These are phyloP conservation scores for Zeugodacus cucurbitae DNA, from an alignment of 1,140 invertebrate genomes.

Conservation along the genomic window DNA sequence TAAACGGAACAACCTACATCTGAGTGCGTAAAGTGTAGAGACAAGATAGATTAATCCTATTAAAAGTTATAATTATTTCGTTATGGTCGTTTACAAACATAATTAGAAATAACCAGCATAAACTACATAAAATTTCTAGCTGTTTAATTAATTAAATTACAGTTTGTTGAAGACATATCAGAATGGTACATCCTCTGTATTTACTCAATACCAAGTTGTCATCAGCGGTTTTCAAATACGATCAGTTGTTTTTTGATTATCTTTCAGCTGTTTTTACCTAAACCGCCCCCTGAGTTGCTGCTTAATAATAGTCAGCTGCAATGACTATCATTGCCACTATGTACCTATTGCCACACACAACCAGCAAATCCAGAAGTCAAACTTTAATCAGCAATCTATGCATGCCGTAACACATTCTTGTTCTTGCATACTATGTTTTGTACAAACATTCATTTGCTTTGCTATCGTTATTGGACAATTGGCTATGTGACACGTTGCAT, in stretches of 20 bases:
- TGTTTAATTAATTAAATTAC: not conserved
- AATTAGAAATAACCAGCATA: too few relatives aligned
- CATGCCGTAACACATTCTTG: not conserved
- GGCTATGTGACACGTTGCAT: conserved; percentile 17
- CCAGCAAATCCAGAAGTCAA: not conserved
- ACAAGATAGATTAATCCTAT: not conserved
- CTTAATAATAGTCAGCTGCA: not conserved
- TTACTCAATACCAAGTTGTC: not conserved
- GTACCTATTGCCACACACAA: not conserved
- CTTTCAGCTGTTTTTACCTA: not conserved
- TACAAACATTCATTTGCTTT: not conserved
- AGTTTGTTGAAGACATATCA: not conserved
- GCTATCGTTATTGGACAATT: not conserved
- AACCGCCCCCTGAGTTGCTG: not conserved
- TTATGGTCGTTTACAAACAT: too few relatives aligned
- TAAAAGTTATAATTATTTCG: too few relatives aligned
- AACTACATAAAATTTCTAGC: not conserved
- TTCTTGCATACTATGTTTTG: not conserved
- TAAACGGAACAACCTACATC: not conserved
- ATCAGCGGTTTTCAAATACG: not conserved
- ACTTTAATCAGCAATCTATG: not conserved
- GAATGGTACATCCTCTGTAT: too few relatives aligned
- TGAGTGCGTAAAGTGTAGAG: not conserved
- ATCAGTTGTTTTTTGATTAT: not conserved
- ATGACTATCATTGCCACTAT: not conserved